Evolutionary conservation across 2,113 vertebrate species (phyloP).

Genomic region (Ahaetulla prasina): DNA sequence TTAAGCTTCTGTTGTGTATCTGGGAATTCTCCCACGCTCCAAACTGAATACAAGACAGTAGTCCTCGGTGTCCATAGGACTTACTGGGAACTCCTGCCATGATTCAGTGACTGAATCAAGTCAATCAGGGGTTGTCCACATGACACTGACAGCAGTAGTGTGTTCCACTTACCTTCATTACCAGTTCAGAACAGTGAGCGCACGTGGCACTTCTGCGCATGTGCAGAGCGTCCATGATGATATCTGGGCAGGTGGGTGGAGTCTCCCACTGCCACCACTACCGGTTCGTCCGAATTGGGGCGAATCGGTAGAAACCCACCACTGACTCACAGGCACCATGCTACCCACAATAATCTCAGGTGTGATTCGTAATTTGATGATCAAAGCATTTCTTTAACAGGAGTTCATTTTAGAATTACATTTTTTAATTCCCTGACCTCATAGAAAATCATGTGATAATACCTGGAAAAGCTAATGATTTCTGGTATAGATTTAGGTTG

Average conservation of each 20-base stretch:
- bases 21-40: fast-evolving
- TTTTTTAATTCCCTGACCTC: background rate
- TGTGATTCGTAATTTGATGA: background rate
- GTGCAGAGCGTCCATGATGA: too few species aligned
- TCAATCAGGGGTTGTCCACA: background rate
- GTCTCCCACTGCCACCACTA: too few species aligned
- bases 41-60: fast-evolving
- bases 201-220: too few species aligned
- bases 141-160: background rate
- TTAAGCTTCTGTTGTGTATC: fast-evolving
- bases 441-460: background rate
- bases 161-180: too few species aligned
- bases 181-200: too few species aligned
- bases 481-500: background rate
- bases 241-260: too few species aligned
- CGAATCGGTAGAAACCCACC: too few species aligned
- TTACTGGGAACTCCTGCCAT: background rate
- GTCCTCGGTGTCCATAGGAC: background rate
- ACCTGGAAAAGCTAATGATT: background rate
- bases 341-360: background rate
- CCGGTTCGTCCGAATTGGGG: too few species aligned
- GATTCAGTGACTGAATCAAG: background rate
- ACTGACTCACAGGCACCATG: background rate
- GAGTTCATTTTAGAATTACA: background rate
- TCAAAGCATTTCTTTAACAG: background rate